A percentile compares a stretch with the other conserved stretches of the same genome.
Evolutionary conservation across 2,888 invertebrate genomes (phyloP).

Genomic region (Heteromyza rotundicornis): DNA sequence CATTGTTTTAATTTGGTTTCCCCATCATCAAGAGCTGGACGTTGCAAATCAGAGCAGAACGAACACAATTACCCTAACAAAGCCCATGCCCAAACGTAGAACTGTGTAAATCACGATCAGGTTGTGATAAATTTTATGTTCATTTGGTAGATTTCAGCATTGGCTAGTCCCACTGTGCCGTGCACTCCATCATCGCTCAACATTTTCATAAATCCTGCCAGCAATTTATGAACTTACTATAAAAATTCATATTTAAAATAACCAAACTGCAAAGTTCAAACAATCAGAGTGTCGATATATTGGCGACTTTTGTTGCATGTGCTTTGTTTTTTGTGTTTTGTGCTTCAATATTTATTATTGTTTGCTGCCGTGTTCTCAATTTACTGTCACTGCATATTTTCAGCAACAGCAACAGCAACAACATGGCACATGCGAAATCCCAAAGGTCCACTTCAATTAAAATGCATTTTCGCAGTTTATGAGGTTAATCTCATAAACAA

Average conservation of each 20-base stretch:
- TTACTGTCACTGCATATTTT: constrained; percentile 8
- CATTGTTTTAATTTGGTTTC: too few species aligned
- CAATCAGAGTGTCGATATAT: neutral
- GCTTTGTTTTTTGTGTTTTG: neutral
- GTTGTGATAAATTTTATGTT: too few species aligned
- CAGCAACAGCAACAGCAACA: constrained; percentile 24
- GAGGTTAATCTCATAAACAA: constrained; percentile 55
- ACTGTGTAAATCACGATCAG: too few species aligned
- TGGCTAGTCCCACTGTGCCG: too few species aligned
- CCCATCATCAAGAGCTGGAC: too few species aligned
- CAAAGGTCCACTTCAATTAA: constrained; percentile 61
- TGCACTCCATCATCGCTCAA: neutral
- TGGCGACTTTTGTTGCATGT: neutral
- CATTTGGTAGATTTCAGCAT: too few species aligned
- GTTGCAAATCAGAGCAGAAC: too few species aligned
- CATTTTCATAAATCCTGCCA: neutral
- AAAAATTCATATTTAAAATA: neutral
- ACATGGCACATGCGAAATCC: constrained; percentile 43
- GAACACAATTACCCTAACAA: too few species aligned
- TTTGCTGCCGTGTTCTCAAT: neutral
- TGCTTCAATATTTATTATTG: neutral
- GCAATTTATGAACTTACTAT: neutral
- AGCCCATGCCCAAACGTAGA: too few species aligned
- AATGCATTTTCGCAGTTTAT: constrained; percentile 59
- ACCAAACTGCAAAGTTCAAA: neutral